Conservation (phyloP, 2,888 invertebrate species). For the Drosophila conformis region DNA sequence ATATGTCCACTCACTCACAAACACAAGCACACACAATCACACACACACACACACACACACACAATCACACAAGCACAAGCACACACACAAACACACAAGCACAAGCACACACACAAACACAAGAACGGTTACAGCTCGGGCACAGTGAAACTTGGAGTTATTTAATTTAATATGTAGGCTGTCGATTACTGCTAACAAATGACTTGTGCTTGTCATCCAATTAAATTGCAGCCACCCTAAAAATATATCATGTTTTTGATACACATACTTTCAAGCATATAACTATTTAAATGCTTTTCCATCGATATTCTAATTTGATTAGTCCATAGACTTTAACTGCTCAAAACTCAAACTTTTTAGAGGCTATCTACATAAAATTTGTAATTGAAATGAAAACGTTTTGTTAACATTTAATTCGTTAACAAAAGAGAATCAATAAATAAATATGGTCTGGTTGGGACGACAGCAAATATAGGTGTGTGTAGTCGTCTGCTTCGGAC, state of each 20-base stretch:
- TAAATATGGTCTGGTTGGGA: neutral
- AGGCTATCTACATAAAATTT: neutral
- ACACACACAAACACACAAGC: too few relatives aligned
- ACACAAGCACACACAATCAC: neutral
- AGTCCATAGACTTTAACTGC: too few relatives aligned
- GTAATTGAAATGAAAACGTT: neutral
- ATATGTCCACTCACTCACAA: neutral
- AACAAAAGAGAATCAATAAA: neutral
- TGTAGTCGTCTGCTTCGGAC: neutral
- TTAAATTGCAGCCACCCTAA: neutral
- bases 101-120: neutral
- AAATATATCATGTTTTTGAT: neutral
- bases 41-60: neutral
- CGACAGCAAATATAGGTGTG: neutral
- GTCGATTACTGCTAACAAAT: constrained; percentile 2
- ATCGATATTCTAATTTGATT: neutral
- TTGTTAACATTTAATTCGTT: neutral
- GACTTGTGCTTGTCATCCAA: neutral
- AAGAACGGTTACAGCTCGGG: neutral
- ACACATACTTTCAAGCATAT: neutral
- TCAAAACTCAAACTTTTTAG: neutral
- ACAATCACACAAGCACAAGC: neutral
- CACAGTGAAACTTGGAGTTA: neutral
- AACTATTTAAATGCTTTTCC: neutral
- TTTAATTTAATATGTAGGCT: constrained; percentile 10